A percentile compares a stretch with the other conserved stretches of the same genome.
phyloP scores from a whole-genome alignment of 2,113 vertebrate genomes.

The Actenoides hombroni region DNA sequence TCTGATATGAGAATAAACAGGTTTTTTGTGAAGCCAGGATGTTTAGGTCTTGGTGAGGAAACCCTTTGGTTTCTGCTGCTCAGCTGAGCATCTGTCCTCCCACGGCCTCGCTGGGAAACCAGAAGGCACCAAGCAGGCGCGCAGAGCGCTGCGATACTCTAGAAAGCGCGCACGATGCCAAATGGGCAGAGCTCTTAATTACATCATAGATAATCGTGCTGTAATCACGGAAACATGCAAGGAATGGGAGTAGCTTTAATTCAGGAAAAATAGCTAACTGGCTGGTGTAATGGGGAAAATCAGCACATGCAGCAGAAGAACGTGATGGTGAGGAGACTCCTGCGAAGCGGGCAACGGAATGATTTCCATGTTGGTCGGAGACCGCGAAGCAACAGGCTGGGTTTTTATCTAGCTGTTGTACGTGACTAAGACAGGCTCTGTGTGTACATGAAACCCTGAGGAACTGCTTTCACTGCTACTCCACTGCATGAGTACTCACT shows the following conservation, averaged over 20 bases:
- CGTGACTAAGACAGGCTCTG: neutral
- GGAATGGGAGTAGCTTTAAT: constrained; percentile 48
- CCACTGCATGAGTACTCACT: neutral
- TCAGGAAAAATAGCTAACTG: constrained; percentile 18
- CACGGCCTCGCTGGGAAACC: neutral
- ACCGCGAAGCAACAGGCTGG: neutral
- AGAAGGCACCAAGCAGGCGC: neutral
- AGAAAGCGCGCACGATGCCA: neutral
- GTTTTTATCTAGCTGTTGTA: neutral
- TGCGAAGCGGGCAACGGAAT: neutral
- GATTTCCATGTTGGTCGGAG: neutral
- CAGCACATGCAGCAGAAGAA: neutral
- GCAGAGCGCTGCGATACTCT: neutral
- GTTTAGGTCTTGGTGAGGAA: neutral
- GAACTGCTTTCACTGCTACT: constrained; percentile 6
- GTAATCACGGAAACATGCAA: constrained; percentile 41
- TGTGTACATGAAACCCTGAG: neutral
- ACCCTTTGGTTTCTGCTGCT: neutral
- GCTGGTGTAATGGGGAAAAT: constrained; percentile 37
- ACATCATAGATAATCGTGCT: constrained; percentile 25
- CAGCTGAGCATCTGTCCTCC: neutral
- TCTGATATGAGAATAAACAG: neutral
- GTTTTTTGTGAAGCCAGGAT: neutral
- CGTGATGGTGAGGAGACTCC: neutral
- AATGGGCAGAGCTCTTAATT: constrained; percentile 28